Evolutionary conservation across 2,113 vertebrate genomes (phyloP).

Genomic region (Sterrhoptilus dennistouni): DNA sequence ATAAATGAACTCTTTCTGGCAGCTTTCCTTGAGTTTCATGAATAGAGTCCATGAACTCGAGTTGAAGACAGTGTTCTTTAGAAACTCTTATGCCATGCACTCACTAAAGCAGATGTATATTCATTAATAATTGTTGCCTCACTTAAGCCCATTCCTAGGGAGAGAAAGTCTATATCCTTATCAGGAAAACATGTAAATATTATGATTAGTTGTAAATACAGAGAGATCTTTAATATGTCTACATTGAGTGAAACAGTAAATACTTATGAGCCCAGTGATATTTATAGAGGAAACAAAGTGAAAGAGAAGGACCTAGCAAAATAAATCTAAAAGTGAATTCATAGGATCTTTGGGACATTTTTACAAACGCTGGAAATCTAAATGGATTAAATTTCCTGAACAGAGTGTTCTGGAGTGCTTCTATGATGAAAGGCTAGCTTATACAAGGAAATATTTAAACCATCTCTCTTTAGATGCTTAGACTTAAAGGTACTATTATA

Average conservation of each 20-base stretch:
- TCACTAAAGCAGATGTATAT: slow-evolving; percentile 65
- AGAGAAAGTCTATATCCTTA: slow-evolving; percentile 48
- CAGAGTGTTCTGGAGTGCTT: background rate
- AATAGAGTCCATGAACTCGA: slow-evolving; percentile 19
- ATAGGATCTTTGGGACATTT: background rate
- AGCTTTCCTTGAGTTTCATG: slow-evolving; percentile 38
- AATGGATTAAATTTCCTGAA: background rate
- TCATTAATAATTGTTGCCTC: slow-evolving; percentile 74
- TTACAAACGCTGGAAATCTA: background rate
- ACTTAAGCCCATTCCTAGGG: slow-evolving; percentile 58
- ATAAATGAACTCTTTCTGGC: slow-evolving; percentile 61
- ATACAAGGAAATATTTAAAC: background rate
- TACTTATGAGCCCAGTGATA: background rate
- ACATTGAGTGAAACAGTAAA: slow-evolving; percentile 43
- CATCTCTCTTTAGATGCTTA: background rate
- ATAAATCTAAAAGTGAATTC: background rate
- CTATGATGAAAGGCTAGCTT: background rate
- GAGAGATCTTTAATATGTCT: slow-evolving; percentile 58
- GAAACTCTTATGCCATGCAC: background rate
- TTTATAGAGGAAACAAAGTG: slow-evolving; percentile 9
- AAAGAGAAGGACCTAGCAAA: slow-evolving; percentile 6
- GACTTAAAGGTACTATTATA: background rate
- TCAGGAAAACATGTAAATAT: slow-evolving; percentile 64
- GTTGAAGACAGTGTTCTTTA: slow-evolving; percentile 55
- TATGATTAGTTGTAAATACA: slow-evolving; percentile 65